phyloP scores from a whole-genome alignment of 2,888 invertebrate genomes.

The Cosmopolites sordidus region DNA sequence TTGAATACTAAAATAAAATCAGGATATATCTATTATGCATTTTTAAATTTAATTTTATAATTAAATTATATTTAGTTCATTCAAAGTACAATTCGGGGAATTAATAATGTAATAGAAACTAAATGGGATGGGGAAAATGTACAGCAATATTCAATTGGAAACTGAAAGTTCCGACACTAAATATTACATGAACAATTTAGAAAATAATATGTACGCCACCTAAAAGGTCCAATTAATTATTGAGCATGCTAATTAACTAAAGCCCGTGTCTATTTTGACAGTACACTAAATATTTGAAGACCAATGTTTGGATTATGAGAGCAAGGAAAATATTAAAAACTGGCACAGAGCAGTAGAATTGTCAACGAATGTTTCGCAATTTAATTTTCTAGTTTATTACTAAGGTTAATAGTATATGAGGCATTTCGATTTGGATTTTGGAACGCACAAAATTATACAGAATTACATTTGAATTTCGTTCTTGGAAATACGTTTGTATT shows the following conservation, averaged over 20 bases:
- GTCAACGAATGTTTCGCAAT: neutral
- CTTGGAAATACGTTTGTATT: too few species aligned
- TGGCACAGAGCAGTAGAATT: neutral
- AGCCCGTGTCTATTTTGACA: slow-evolving; percentile 4
- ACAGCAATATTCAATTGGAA: neutral
- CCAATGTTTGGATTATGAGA: slow-evolving; percentile 2
- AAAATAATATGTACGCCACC: slow-evolving; percentile 3
- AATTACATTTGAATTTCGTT: too few species aligned
- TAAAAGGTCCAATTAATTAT: slow-evolving; percentile 4
- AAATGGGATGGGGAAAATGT: neutral
- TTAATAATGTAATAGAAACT: neutral
- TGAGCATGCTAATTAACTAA: slow-evolving; percentile 5
- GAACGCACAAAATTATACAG: neutral
- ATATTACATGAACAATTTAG: neutral
- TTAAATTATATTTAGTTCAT: too few species aligned
- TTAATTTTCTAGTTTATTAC: neutral
- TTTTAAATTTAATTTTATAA: too few species aligned
- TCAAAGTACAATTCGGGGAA: neutral
- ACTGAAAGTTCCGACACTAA: neutral
- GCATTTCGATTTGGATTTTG: neutral
- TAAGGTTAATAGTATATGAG: neutral
- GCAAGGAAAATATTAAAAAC: slow-evolving; percentile 3
- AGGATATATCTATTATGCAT: too few species aligned
- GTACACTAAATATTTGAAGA: slow-evolving; percentile 7
- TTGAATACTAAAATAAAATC: too few species aligned